Evolutionary conservation across 2,888 invertebrate genomes (phyloP), one percentile per base, ranked within the genome.

Genomic region (Drosophila yooni): DNA sequence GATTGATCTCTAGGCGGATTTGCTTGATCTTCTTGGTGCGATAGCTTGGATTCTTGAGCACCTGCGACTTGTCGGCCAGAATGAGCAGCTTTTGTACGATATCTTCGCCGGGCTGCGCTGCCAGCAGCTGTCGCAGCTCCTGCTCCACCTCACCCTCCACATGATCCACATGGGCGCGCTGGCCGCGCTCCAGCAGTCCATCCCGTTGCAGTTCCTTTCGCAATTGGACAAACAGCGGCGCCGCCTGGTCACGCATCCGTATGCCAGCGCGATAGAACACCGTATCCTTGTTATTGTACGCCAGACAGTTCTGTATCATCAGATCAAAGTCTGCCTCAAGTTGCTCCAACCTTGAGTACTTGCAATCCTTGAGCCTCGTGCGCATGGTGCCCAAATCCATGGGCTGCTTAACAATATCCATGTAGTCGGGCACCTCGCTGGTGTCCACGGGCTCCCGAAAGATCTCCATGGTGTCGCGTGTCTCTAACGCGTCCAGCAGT

Each of bases 281-380:
- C 0, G 99, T 99, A 86, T 99, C 98, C 91, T 97, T 97, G 79
- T 97, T 96, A 92, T 99, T 99, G 92, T 99, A 99, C 0, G 96
- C 96, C 87, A 98, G 94, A 91, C 99, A 99, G 93, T 99, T 99
- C 79, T 96, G 95, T 67, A 99, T 97, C 97, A 99, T 99, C n/a
- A 99, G 94, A 88, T 96, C 95, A 92, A 99, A 99, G 94, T 99
- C 99, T 0, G 94, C 94, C 91, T 98, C 97, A 89, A 99, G 95
- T 38, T 96, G 95, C 72, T 96, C 96, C 48, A 99, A 94, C 59
- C 95, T 95, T 10, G 94, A 93, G 92, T 98, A 98, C 60, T 94
- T 93, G 56, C 95, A 95, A 52, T 94, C 93, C 62, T 96, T 96
- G 27, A 97, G 93, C 93, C 96, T 97, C 74, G 94, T 94, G 74